Base-by-base conservation (phyloP, 2,888 invertebrate genomes). In the Nemapogon koenigi region DNA sequence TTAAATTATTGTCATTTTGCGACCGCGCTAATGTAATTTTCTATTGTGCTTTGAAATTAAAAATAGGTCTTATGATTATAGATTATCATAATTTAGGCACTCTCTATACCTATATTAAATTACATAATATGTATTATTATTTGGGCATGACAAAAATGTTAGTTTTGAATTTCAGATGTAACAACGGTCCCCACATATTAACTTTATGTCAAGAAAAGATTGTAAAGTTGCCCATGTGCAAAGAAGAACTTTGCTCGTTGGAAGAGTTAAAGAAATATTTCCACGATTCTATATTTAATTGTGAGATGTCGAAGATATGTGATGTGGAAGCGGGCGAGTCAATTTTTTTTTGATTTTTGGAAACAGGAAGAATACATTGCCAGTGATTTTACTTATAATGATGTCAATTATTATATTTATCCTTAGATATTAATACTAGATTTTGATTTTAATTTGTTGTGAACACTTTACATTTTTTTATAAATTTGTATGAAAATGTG, bases 141-240 rank as follows among this genome's bases (percentile, higher is more conserved):
- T n/a, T n/a, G n/a, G n/a, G n/a, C n/a, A n/a, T n/a, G n/a, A n/a
- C n/a, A n/a, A n/a, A n/a, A n/a, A n/a, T n/a, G n/a, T n/a, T n/a
- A n/a, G n/a, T n/a, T n/a, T n/a, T n/a, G n/a, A n/a, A n/a, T 67
- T 61, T 2, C 59, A 86, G 86, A 40, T 87, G 87, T 51, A 53
- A 62, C 29, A 66, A 68, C 45, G 62, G 73, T 31, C 61, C 79
- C 16, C 76, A 82, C 53, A 59, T 93, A 19, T 60, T 90, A 44
- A 80, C 86, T 0, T 62, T 91, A 47, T 89, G 91, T 53, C 92
- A 93, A 67, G 92, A 93, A 61, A 80, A 81, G 33, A 68, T 84
- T 1, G 71, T 91, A 1, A 81, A 80, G 42, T 59, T 93, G 46
- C 87, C 89, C 1, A 84, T 85, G 51, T 93, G 92, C 57, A 81